These are phyloP conservation scores for Ormyrus nitidulus DNA, from an alignment of 2,888 invertebrate species.

Conservation along the genomic window DNA sequence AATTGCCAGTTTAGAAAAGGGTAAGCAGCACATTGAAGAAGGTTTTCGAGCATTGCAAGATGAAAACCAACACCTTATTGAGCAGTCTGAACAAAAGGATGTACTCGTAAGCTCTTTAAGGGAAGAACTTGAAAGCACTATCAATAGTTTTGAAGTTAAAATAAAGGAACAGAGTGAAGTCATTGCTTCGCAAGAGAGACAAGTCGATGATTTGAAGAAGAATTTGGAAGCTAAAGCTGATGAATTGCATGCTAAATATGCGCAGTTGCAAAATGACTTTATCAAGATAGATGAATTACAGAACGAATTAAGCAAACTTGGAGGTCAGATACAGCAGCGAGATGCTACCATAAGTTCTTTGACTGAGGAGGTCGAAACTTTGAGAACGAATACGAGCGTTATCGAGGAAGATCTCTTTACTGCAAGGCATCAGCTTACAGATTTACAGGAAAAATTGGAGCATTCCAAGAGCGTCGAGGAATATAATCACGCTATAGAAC, in stretches of 20 bases:
- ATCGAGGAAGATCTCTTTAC: conserved; percentile 61
- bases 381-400: conserved; percentile 56
- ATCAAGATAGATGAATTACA: conserved; percentile 70
- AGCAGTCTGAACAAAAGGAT: conserved; percentile 63
- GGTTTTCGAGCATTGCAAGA: conserved; percentile 75
- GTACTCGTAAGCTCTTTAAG: conserved; percentile 65
- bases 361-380: conserved; percentile 62
- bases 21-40: conserved; percentile 77
- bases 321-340: conserved; percentile 76
- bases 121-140: conserved; percentile 76
- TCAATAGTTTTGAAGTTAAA: conserved; percentile 73
- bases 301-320: conserved; percentile 76
- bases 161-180: conserved; percentile 60
- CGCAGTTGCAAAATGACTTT: conserved; percentile 63
- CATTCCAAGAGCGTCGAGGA: conserved; percentile 78
- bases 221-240: conserved; percentile 77
- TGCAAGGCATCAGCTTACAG: conserved; percentile 57
- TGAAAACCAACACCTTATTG: conserved; percentile 73
- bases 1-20: conserved; percentile 65
- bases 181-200: conserved; percentile 62
- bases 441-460: conserved; percentile 62
- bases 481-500: conserved; percentile 77
- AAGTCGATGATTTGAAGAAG: conserved; percentile 73
- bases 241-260: conserved; percentile 66
- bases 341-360: conserved; percentile 76